Percentiles rank a stretch among this genome's conserved stretches.
These are phyloP conservation scores for Acrocephalus scirpaceus DNA, from an alignment of 2,797 vertebrate genomes.

Conservation along the genomic window DNA sequence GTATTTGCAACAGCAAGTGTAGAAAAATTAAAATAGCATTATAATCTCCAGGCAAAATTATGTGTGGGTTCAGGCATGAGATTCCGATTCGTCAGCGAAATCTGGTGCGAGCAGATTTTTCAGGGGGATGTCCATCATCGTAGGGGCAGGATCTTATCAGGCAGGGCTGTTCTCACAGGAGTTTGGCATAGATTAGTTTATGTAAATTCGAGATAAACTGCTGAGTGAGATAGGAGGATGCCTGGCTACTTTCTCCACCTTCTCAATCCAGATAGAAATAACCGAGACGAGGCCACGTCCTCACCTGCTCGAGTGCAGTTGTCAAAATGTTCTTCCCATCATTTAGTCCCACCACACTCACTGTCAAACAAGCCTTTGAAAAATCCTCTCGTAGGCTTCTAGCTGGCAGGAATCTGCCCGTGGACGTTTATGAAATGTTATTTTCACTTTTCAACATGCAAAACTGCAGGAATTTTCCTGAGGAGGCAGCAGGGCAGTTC, in stretches of 20 bases:
- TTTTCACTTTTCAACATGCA: neutral
- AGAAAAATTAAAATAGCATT: constrained; percentile 51
- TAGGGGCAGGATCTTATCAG: constrained; percentile 22
- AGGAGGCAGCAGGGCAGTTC: constrained; percentile 4
- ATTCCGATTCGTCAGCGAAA: constrained; percentile 14
- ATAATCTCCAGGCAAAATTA: constrained; percentile 55
- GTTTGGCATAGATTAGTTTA: neutral
- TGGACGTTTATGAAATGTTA: neutral
- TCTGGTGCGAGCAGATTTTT: neutral
- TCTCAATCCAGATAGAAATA: neutral
- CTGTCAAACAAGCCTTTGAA: neutral
- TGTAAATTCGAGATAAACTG: constrained; percentile 1
- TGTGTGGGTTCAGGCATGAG: constrained; percentile 19
- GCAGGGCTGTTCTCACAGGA: neutral
- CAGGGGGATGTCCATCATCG: neutral
- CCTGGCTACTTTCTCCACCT: constrained; percentile 17
- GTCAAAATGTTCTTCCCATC: neutral
- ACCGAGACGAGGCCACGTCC: neutral
- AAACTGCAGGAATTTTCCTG: neutral
- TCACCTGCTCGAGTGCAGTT: neutral
- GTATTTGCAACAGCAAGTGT: constrained; percentile 39
- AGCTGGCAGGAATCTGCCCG: neutral
- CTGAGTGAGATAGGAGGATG: neutral
- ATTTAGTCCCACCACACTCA: neutral
- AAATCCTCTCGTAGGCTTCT: neutral